These are phyloP conservation scores for Drosophila testacea DNA, from an alignment of 2,888 invertebrate species.

Conservation along the genomic window DNA sequence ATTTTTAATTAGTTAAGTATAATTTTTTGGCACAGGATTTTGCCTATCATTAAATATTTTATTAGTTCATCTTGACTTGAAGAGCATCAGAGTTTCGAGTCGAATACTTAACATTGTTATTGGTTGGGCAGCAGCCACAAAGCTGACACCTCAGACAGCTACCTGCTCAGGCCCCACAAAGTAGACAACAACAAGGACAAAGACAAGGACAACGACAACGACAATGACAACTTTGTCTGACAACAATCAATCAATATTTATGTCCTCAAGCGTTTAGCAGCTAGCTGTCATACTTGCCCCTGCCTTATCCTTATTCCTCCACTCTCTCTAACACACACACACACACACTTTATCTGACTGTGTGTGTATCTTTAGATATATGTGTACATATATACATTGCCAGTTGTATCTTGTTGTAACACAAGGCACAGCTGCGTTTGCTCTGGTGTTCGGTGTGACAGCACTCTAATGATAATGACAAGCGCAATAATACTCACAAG, in stretches of 20 bases:
- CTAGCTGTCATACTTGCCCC: conserved; percentile 51
- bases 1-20: neutral
- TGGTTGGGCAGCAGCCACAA: conserved; percentile 63
- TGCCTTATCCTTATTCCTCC: neutral
- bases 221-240: conserved; percentile 59
- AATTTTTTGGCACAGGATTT: neutral
- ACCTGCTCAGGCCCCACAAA: conserved; percentile 39
- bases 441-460: conserved; percentile 39
- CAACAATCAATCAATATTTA: conserved; percentile 81
- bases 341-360: neutral
- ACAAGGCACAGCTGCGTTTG: conserved; percentile 60
- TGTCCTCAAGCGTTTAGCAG: conserved; percentile 69
- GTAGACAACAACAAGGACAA: conserved; percentile 30
- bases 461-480: conserved; percentile 77
- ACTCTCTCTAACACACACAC: neutral
- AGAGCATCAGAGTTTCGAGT: conserved; percentile 33
- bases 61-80: neutral
- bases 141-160: conserved; percentile 67
- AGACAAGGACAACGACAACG: conserved; percentile 38
- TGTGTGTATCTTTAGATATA: conserved; percentile 36
- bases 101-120: conserved; percentile 26
- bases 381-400: neutral
- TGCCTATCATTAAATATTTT: neutral
- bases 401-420: conserved; percentile 19
- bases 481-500: conserved; percentile 70